Evolutionary conservation across 2,797 vertebrate genomes (phyloP).

Genomic region (Bryconaethiops microstoma): DNA sequence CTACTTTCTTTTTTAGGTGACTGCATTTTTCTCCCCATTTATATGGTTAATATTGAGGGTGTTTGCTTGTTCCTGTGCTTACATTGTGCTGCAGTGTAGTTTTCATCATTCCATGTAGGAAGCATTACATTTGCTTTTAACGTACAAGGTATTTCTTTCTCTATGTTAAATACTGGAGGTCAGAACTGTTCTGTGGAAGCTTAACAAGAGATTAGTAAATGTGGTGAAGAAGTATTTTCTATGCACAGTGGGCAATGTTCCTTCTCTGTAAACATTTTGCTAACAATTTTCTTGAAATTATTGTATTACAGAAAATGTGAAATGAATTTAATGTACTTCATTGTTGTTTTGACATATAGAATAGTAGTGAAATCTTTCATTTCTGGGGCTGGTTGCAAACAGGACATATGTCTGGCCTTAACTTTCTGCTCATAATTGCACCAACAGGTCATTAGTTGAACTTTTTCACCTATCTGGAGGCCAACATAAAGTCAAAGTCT

Average conservation of each 20-base stretch:
- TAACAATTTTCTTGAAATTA: neutral
- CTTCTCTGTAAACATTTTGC: neutral
- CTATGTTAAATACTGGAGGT: neutral
- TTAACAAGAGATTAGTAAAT: neutral
- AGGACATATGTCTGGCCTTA: no score
- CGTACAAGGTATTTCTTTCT: neutral
- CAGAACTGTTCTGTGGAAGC: neutral
- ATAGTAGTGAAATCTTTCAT: no score
- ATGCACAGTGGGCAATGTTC: neutral
- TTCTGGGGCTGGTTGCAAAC: no score
- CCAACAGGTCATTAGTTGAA: neutral
- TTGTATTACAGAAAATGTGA: neutral
- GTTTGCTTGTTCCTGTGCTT: conserved; percentile 7
- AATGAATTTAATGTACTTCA: no score
- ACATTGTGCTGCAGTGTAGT: conserved; percentile 4
- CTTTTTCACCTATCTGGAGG: no score
- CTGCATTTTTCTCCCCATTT: neutral
- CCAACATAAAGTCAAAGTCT: no score
- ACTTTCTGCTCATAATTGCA: no score
- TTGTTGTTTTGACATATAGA: no score
- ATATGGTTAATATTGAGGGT: neutral
- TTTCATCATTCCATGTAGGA: neutral
- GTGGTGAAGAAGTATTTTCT: neutral
- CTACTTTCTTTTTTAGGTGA: neutral
- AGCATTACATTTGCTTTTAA: neutral